Conservation (phyloP, 2,888 invertebrate species). For the Sinopyrophorus schimmeli region DNA sequence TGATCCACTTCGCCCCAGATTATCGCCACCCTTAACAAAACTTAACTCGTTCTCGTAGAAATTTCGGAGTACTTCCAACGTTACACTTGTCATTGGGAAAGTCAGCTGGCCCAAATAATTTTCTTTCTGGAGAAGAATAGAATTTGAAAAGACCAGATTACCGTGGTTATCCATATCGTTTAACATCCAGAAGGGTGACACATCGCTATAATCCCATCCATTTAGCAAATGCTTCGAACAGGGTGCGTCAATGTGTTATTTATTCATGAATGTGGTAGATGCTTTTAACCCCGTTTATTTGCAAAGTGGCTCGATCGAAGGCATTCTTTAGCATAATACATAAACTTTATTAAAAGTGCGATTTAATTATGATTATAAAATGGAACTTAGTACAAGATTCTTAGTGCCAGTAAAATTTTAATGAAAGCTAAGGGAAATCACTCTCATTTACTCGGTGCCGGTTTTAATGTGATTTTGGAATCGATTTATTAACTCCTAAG, state of each 20-base stretch:
- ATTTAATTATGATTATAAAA: too few relatives aligned
- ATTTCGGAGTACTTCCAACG: conserved; percentile 5
- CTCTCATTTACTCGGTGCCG: too few relatives aligned
- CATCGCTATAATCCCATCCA: conserved; percentile 52
- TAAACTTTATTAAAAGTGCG: conserved; percentile 26
- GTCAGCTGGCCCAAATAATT: conserved; percentile 1
- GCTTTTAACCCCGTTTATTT: conserved; percentile 54
- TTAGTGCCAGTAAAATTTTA: too few relatives aligned
- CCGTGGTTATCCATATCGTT: conserved; percentile 17
- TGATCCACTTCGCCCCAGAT: conserved; percentile 15
- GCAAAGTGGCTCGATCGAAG: conserved; percentile 47
- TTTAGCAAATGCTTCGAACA: conserved; percentile 50
- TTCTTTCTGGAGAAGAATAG: neutral
- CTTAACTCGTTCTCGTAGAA: conserved; percentile 1
- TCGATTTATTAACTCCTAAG: too few relatives aligned
- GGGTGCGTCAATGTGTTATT: conserved; percentile 46
- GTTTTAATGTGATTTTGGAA: too few relatives aligned
- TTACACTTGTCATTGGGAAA: conserved; percentile 17
- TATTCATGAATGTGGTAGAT: conserved; percentile 54
- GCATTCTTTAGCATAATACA: conserved; percentile 45
- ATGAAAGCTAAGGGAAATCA: too few relatives aligned
- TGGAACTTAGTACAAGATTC: too few relatives aligned
- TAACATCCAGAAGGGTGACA: conserved; percentile 43
- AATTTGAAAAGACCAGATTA: conserved; percentile 17
- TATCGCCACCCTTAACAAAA: conserved; percentile 13